Evolutionary conservation across 1,140 invertebrate species (phyloP), one percentile per base, ranked within the genome.

Genomic region (Ditylenchus dipsaci): DNA sequence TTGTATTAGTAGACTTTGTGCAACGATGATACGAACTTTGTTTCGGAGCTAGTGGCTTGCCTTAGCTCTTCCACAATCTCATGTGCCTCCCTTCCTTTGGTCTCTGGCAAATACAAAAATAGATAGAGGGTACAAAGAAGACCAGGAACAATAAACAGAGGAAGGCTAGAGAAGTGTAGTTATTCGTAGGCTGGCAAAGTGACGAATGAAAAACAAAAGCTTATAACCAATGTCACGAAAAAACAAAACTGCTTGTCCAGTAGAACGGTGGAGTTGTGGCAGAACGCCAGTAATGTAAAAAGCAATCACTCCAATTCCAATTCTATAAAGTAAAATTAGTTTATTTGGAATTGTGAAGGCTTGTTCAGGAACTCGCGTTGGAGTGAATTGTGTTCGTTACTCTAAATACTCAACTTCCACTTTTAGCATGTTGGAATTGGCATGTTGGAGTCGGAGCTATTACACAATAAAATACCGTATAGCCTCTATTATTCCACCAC

Each of bases 71-170:
- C 63, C 21, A 59, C 57, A 59, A 59, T 59, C 17, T 59, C 57
- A 30, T 59, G 30, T 13, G 23, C 23, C 57, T 59, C 57, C 17
- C 23, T 21, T 26, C 57, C 57, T 26, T 23, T 21, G 11, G 57
- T 59, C 23, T 59, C 57, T 23, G 57, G 57, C 23, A 59, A 15
- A 59, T 26, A 59, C 11, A 59, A 15, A 59, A 13, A 26, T 23
- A 59, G 23, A 59, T 59, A 59, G 11, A 30, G 11, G 23, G 23
- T 23, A 15, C 21, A 21, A 11, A 30, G 11, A 59, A 30, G 29
- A 1, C 73, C 77, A 15, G 77, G 77, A 53, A 78, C 65, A 33
- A 78, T 76, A 67, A 78, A 81, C 15, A 78, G 53, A 23, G 77
- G 77, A 23, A 78, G 59, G 62, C 81, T 81, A 0, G 76, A 81